Base-by-base conservation (phyloP, 2,797 vertebrate genomes). In the Gallirallus australis region DNA sequence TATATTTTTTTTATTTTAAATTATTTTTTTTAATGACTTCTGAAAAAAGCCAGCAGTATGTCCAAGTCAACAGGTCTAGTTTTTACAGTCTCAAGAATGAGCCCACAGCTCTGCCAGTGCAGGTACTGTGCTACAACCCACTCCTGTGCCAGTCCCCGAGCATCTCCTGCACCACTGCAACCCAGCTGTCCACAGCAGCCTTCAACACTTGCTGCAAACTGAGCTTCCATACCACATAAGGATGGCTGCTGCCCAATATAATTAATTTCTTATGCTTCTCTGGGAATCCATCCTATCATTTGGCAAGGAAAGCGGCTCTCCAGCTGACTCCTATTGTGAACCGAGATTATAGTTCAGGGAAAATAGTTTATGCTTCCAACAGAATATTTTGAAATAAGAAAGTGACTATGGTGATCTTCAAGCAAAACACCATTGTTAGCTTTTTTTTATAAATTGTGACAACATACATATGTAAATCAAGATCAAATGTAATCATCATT, bases 211-310 rank as follows among this genome's bases (percentile, higher is more conserved):
- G 63, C 64, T 63, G 52, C 15, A 47, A 37, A 45, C 72, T 79
- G 9, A 63, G 52, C 35, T 66, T 48, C 39, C 39, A 11, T 30
- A 40, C 31, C 23, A 40, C 17, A 40, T 17, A 64, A 0, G 2
- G 57, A 88, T 48, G 45, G 83, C 8, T 92, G 65, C 65, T 88
- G 72, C 56, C 52, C 76, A 68, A 39, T 33, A 12, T 30, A 88
- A 90, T 80, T 90, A 85, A 86, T 79, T 76, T 89, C 50, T 70
- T 17, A 42, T 33, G 61, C 45, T 93, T 71, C 86, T 90, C 42
- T 72, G 83, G 59, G 73, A 94, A 89, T 33, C 23, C 52, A 71
- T 76, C n/a, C 54, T 84, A 39, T 6, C 33, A 35, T 39, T 66
- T 87, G 75, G 73, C 75, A 93, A 86, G 27, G 66, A 93, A 73